Evolutionary conservation across 2,888 invertebrate species (phyloP).

Genomic region (Sycophila texana): DNA sequence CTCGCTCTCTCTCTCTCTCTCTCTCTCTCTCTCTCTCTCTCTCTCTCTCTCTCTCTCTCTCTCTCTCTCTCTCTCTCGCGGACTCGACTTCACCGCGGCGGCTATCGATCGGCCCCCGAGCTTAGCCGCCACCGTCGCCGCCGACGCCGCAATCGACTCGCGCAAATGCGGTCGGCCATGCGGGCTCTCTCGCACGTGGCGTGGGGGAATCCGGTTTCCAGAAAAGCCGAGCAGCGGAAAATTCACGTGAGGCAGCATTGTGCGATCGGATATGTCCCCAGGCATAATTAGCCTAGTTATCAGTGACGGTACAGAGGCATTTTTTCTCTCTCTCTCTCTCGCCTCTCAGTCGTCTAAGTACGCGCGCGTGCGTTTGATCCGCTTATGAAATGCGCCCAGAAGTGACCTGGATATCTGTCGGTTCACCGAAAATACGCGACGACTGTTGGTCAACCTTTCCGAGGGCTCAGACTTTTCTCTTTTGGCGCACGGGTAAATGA

Average conservation of each 20-base stretch:
- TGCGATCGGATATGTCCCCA: not conserved
- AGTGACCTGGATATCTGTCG: too few species aligned
- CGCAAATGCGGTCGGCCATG: conserved; percentile 70
- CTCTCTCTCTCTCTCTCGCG: too few species aligned
- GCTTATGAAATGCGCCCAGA: too few species aligned
- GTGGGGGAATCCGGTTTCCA: conserved; percentile 57
- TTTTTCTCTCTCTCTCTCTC: not conserved
- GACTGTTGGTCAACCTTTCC: conserved; percentile 25
- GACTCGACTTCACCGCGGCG: not conserved
- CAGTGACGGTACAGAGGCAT: not conserved
- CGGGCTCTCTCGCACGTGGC: conserved; percentile 32
- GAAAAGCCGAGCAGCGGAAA: not conserved
- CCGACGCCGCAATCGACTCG: conserved; percentile 68
- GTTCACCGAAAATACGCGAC: not conserved
- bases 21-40: too few species aligned
- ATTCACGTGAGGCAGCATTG: not conserved
- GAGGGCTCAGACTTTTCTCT: too few species aligned
- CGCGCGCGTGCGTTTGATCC: too few species aligned
- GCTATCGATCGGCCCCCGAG: conserved; percentile 51
- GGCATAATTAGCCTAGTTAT: conserved; percentile 32
- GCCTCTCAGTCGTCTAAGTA: too few species aligned
- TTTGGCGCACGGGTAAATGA: too few species aligned
- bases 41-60: too few species aligned
- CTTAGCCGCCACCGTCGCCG: conserved; percentile 23
- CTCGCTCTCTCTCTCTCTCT: too few species aligned